These are phyloP conservation scores for Lasioglossum pauxillum DNA, from an alignment of 2,888 invertebrate species.

Conservation along the genomic window DNA sequence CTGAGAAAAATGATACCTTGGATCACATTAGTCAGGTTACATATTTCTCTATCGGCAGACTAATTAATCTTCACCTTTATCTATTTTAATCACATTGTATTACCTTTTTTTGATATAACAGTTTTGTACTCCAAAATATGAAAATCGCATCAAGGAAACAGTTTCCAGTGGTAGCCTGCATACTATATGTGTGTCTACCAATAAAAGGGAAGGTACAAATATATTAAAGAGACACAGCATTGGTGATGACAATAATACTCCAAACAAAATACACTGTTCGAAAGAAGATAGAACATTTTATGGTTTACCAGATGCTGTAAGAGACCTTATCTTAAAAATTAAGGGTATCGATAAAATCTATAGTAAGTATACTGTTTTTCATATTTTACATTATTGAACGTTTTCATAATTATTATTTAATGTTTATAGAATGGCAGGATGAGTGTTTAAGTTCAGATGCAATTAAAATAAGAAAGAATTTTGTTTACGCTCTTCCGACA, in stretches of 20 bases:
- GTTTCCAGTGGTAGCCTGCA: neutral
- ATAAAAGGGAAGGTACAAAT: neutral
- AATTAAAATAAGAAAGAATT: slow-evolving; percentile 90
- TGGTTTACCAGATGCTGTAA: slow-evolving; percentile 91
- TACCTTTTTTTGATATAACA: slow-evolving; percentile 3
- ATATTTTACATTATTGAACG: neutral
- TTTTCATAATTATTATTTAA: neutral
- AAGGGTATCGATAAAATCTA: slow-evolving; percentile 83
- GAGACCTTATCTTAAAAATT: slow-evolving; percentile 89
- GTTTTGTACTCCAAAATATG: neutral
- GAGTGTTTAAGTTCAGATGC: slow-evolving; percentile 94
- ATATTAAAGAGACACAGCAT: slow-evolving; percentile 30
- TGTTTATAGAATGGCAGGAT: slow-evolving; percentile 94
- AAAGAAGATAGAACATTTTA: slow-evolving; percentile 86
- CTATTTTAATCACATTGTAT: neutral
- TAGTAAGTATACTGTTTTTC: slow-evolving; percentile 55
- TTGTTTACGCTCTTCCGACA: slow-evolving; percentile 97
- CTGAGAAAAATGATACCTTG: neutral
- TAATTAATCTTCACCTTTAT: neutral
- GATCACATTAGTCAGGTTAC: slow-evolving; percentile 22
- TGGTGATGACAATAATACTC: neutral
- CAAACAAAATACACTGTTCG: slow-evolving; percentile 41
- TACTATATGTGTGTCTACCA: neutral
- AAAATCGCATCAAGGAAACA: neutral
- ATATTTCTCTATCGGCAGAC: slow-evolving; percentile 4